A percentile compares a stretch with the other conserved stretches of the same genome.
Conservation (phyloP, 2,888 invertebrate species). For the Meteorus colon region DNA sequence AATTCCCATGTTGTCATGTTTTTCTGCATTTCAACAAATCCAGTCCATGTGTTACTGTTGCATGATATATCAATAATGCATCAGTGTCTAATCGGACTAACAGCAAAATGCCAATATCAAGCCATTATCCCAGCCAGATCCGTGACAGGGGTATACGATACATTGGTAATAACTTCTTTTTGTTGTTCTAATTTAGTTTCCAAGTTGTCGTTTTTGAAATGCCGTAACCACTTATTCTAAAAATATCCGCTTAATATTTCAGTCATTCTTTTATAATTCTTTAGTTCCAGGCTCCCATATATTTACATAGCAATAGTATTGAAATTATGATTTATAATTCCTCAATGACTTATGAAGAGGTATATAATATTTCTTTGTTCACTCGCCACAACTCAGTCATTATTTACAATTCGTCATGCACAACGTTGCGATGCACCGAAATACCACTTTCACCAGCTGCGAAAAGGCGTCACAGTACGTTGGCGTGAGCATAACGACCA, state of each 20-base stretch:
- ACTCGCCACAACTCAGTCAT: background rate
- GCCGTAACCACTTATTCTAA: too few relatives aligned
- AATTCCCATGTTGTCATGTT: too few relatives aligned
- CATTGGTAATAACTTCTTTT: constrained; percentile 10
- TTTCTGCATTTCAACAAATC: background rate
- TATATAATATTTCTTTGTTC: constrained; percentile 9
- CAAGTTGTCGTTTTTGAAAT: too few relatives aligned
- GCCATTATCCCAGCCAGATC: constrained; percentile 47
- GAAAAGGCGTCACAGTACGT: constrained; percentile 9
- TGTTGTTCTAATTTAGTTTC: background rate
- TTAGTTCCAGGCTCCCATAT: too few relatives aligned
- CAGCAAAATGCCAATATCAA: constrained; percentile 40
- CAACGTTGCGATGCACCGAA: constrained; percentile 10
- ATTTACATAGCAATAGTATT: too few relatives aligned
- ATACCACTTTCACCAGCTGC: constrained; percentile 13
- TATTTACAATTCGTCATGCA: constrained; percentile 11
- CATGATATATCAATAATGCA: constrained; percentile 49
- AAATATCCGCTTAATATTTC: too few relatives aligned
- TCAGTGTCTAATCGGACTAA: constrained; percentile 53
- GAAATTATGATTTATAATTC: too few relatives aligned
- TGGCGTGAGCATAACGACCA: constrained; percentile 10
- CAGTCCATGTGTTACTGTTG: constrained; percentile 54
- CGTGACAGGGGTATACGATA: constrained; percentile 48
- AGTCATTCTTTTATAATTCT: too few relatives aligned
- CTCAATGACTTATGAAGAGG: background rate